Base-by-base conservation (phyloP, 2,888 invertebrate genomes). In the Spodoptera picta region DNA sequence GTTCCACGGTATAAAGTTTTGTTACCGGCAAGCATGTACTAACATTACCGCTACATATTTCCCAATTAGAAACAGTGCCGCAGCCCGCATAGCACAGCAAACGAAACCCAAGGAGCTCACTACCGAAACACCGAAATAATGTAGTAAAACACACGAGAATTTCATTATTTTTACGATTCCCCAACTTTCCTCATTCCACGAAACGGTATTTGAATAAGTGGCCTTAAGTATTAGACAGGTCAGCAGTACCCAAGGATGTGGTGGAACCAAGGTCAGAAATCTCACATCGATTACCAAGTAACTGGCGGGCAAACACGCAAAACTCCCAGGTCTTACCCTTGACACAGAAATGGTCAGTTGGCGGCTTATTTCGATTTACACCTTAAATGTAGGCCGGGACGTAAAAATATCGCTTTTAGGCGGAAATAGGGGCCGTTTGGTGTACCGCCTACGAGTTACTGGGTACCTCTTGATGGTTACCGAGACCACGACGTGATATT, bases 201-300 rank as follows among this genome's bases (percentile, higher is more conserved):
- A 42, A 55, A 58, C 60, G 58, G 60, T 49, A 53, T 65, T 73
- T 60, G 57, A 70, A 70, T 67, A 77, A 61, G 50, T 75, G 81
- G 84, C 86, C 88, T 88, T 87, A 62, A 65, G 62, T 74, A 83
- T 89, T 85, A 88, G 91, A 90, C 90, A 89, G 88, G 88, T 90
- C 86, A 88, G 87, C 84, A 82, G 75, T 85, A 82, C 62, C 85
- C 90, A 91, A 92, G 92, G 92, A 92, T 91, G 85, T 85, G 84
- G 86, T 86, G 79, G 71, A 72, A 83, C 85, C 92, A 94, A 94
- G 94, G 94, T 92, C 91, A 87, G 78, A 90, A 91, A 92, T 93
- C 92, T 92, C 89, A 81, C 92, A 93, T 93, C 94, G 92, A 93
- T 93, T 93, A 87, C 80, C 80, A 65, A 83, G 78, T 75, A 81